Conservation (phyloP, 2,113 vertebrate species). For the Oenanthe oenanthe region DNA sequence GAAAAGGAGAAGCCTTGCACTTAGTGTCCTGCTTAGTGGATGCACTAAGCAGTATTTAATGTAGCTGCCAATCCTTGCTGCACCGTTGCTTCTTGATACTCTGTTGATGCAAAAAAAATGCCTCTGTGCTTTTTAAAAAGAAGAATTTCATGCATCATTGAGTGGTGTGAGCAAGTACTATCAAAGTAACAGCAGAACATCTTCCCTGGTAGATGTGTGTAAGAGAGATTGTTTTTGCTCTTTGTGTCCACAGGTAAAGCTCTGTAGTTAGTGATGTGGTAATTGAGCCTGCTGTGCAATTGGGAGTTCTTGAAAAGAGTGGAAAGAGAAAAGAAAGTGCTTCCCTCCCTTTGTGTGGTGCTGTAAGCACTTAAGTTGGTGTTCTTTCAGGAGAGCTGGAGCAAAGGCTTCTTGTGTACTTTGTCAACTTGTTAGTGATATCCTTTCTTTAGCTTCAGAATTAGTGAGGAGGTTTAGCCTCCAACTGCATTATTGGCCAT, state of each 20-base stretch:
- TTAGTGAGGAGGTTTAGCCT: not conserved
- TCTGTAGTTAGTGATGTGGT: not conserved
- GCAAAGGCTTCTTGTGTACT: not conserved
- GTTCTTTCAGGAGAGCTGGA: not conserved
- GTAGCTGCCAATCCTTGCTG: not conserved
- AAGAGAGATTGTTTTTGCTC: not conserved
- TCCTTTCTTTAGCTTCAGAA: not conserved
- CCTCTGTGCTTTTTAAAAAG: not conserved
- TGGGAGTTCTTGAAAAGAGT: not conserved
- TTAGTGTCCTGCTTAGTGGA: not conserved
- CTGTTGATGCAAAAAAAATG: not conserved
- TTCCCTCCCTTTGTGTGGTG: not conserved
- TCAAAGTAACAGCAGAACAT: not conserved
- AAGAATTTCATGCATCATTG: not conserved
- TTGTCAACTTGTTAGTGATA: not conserved
- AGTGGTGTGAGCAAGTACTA: not conserved
- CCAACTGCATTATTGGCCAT: not conserved
- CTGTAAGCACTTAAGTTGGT: not conserved
- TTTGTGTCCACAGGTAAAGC: not conserved
- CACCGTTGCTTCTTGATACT: not conserved
- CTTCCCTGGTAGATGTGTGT: not conserved
- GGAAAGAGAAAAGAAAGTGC: not conserved
- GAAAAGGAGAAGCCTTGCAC: not conserved
- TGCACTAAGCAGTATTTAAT: not conserved
- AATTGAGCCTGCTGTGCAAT: conserved; percentile 14